Percentiles rank a stretch among this genome's conserved stretches.
phyloP scores from a whole-genome alignment of 1,140 invertebrate genomes.

The Drosophila lacertosa region DNA sequence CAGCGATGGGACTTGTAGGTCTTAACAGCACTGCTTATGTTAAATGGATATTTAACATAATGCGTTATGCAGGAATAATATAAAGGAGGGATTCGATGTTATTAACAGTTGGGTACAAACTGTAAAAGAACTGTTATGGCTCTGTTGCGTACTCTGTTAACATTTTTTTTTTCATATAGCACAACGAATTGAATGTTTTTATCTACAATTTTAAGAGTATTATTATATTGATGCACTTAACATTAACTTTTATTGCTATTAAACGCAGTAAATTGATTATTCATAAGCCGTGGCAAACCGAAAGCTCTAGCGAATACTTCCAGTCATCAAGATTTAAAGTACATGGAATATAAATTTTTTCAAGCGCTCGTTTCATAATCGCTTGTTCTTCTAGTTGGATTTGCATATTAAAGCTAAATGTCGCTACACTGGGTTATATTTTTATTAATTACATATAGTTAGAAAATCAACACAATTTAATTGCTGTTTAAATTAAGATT shows the following conservation, averaged over 20 bases:
- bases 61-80: too few relatives aligned
- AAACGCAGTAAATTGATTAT: not conserved
- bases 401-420: slow-evolving; percentile 37
- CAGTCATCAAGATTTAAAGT: not conserved
- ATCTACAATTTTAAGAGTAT: too few relatives aligned
- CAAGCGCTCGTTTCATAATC: slow-evolving; percentile 22
- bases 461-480: slow-evolving; percentile 15
- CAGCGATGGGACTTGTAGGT: too few relatives aligned
- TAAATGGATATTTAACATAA: too few relatives aligned
- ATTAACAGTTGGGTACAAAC: too few relatives aligned
- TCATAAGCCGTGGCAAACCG: slow-evolving; percentile 14
- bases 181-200: too few relatives aligned
- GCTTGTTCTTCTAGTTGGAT: slow-evolving; percentile 2
- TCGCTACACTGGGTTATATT: slow-evolving; percentile 2
- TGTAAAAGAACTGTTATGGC: too few relatives aligned
- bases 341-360: not conserved
- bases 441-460: slow-evolving; percentile 25
- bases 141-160: too few relatives aligned
- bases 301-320: slow-evolving; percentile 7
- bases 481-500: slow-evolving; percentile 21
- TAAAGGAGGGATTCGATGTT: too few relatives aligned
- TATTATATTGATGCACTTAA: not conserved
- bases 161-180: too few relatives aligned
- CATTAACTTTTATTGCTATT: not conserved
- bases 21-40: too few relatives aligned